phyloP scores from a whole-genome alignment of 2,113 vertebrate genomes.

The Nothocercus nigrocapillus region DNA sequence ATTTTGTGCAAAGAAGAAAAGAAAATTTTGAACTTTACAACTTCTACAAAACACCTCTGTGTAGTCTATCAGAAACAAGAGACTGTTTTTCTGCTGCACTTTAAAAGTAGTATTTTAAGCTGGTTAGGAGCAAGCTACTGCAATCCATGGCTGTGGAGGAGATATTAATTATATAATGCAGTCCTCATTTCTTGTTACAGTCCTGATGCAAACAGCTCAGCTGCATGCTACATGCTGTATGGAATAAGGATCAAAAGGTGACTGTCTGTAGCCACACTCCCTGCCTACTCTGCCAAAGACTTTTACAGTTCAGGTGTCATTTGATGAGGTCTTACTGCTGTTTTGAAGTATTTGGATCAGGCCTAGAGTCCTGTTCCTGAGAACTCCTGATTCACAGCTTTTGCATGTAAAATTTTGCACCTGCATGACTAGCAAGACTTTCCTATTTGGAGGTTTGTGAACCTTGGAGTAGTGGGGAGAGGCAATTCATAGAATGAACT shows the following conservation, averaged over 20 bases:
- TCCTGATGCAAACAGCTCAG: not conserved
- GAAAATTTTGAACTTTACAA: not conserved
- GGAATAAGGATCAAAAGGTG: not conserved
- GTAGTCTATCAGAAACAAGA: not conserved
- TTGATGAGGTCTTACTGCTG: not conserved
- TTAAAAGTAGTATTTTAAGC: not conserved
- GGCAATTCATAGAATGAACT: not conserved
- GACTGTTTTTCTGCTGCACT: not conserved
- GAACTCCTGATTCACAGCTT: not conserved
- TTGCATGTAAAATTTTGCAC: not conserved
- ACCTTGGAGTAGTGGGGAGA: not conserved
- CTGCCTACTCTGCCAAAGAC: not conserved
- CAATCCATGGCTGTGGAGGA: not conserved
- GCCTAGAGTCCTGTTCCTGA: not conserved
- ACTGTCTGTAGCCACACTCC: not conserved
- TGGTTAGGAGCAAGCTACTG: not conserved
- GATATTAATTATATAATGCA: not conserved
- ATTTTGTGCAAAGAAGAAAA: not conserved
- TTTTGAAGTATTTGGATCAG: not conserved
- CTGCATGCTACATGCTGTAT: not conserved
- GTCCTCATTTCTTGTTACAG: not conserved
- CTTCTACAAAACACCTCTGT: fast-evolving
- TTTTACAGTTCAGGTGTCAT: not conserved
- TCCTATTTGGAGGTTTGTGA: not conserved
- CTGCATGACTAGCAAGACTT: not conserved